Conservation (phyloP, 2,113 vertebrate species). For the Thomomys bottae region DNA sequence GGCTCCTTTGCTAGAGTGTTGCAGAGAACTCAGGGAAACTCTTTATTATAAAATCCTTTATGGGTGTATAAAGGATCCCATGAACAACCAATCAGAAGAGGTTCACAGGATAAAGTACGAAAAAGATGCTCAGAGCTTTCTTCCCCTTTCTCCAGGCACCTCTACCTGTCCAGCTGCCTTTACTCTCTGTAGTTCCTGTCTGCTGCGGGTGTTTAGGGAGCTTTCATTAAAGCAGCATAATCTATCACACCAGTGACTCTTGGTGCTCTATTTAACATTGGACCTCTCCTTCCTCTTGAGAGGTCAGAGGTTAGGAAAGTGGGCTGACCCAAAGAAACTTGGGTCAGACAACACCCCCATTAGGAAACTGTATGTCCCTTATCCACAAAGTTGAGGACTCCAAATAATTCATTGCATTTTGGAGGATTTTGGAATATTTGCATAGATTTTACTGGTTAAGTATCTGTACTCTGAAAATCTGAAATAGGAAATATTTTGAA, state of each 20-base stretch:
- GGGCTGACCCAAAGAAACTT: background rate
- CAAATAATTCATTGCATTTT: background rate
- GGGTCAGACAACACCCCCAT: too few species aligned
- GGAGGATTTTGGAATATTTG: background rate
- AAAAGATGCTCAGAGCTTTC: background rate
- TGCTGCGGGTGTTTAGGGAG: background rate
- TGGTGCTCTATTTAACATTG: background rate
- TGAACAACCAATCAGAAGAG: background rate
- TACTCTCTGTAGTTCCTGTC: background rate
- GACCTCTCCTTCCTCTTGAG: background rate
- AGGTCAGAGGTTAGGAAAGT: background rate
- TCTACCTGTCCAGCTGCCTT: too few species aligned
- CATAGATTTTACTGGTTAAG: background rate
- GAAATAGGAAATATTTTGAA: background rate
- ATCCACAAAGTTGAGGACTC: background rate
- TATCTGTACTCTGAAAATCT: background rate
- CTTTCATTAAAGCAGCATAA: background rate
- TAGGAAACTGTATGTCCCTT: background rate
- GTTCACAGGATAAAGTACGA: background rate
- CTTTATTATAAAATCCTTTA: background rate
- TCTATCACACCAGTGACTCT: background rate
- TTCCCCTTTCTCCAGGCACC: background rate
- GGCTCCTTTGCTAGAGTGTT: background rate
- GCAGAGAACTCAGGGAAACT: background rate
- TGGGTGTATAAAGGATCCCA: background rate